These are phyloP conservation scores for Holacanthus passer DNA, from an alignment of 2,113 vertebrate genomes.

Conservation along the genomic window DNA sequence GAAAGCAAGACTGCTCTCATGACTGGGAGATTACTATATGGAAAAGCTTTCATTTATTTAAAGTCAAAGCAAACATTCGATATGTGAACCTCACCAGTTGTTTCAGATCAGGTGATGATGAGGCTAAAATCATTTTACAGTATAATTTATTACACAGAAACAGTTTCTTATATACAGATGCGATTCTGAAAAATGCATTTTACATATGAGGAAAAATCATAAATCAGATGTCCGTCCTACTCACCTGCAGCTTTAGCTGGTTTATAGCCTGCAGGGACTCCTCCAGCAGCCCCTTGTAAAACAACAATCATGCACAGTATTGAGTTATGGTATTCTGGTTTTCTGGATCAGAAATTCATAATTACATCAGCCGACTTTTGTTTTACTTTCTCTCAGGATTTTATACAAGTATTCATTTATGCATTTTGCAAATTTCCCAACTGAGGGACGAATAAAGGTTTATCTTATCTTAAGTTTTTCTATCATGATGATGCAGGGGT, in stretches of 20 bases:
- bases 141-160: neutral
- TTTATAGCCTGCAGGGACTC: slow-evolving; percentile 79
- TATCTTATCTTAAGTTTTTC: neutral
- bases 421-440: too few relatives aligned
- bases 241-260: slow-evolving; percentile 84
- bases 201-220: slow-evolving; percentile 22
- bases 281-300: slow-evolving; percentile 75
- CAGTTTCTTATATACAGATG: neutral
- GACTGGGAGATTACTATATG: neutral
- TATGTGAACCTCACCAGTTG: neutral
- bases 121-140: neutral
- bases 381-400: slow-evolving; percentile 1
- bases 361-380: slow-evolving; percentile 8
- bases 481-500: neutral
- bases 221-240: slow-evolving; percentile 39
- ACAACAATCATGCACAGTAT: slow-evolving; percentile 47
- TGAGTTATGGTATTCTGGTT: slow-evolving; percentile 33
- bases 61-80: neutral
- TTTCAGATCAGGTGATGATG: neutral
- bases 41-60: neutral
- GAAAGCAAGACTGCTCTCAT: slow-evolving; percentile 2
- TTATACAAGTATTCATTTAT: neutral
- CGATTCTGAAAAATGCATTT: slow-evolving; percentile 15
- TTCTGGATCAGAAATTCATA: neutral
- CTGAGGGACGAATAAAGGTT: too few relatives aligned